These are phyloP conservation scores for Palaemon carinicauda DNA, from an alignment of 1,140 invertebrate genomes.

Conservation along the genomic window DNA sequence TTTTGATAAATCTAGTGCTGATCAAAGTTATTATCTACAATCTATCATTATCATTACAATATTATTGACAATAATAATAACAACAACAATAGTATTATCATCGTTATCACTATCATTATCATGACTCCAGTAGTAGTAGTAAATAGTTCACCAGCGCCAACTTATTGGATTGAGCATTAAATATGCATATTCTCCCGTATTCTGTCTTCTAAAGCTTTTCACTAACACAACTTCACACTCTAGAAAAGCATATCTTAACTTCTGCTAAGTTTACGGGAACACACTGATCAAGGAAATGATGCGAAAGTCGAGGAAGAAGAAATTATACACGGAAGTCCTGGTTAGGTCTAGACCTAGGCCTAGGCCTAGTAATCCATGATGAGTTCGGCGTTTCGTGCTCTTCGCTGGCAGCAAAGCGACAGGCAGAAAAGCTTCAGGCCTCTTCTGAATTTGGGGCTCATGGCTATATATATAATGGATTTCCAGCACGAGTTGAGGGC, in stretches of 20 bases:
- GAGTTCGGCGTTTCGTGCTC: constrained; percentile 46
- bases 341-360: neutral
- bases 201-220: constrained; percentile 31
- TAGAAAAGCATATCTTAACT: constrained; percentile 18
- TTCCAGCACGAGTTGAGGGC: constrained; percentile 95
- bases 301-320: constrained; percentile 22
- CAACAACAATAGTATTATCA: too few species aligned
- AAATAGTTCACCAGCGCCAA: constrained; percentile 10
- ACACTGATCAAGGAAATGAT: neutral
- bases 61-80: too few species aligned
- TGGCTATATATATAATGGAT: constrained; percentile 83
- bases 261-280: constrained; percentile 26
- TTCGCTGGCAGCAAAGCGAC: constrained; percentile 80
- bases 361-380: constrained; percentile 53
- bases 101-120: neutral
- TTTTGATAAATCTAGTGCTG: constrained; percentile 30
- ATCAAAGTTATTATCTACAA: neutral
- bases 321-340: constrained; percentile 37
- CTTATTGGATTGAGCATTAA: constrained; percentile 34
- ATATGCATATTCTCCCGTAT: constrained; percentile 15
- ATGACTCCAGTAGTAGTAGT: neutral
- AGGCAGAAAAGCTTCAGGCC: constrained; percentile 86
- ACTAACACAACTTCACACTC: constrained; percentile 37
- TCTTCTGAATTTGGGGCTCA: constrained; percentile 90
- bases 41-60: too few species aligned